phyloP scores from a whole-genome alignment of 2,113 vertebrate genomes.

The Sciurus niger region DNA sequence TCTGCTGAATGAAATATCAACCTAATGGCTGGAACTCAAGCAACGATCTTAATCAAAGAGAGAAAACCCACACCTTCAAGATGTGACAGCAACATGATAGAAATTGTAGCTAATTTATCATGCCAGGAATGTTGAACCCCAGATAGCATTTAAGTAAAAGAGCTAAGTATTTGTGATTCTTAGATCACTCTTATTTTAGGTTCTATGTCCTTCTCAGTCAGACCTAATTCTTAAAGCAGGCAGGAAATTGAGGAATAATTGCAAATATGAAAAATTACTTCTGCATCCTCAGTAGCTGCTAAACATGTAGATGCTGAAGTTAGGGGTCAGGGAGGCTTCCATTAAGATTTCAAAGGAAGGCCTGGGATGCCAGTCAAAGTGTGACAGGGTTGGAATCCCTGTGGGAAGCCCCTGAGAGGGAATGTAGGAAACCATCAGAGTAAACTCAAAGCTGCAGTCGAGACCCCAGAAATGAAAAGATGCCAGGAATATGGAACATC shows the following conservation, averaged over 20 bases:
- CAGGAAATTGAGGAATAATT: background rate
- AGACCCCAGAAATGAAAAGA: too few relatives aligned
- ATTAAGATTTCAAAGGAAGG: too few relatives aligned
- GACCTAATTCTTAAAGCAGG: conserved; percentile 52
- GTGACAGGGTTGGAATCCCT: too few relatives aligned
- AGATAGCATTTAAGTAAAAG: conserved; percentile 32
- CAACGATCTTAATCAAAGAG: background rate
- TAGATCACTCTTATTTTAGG: conserved; percentile 32
- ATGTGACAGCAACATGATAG: background rate
- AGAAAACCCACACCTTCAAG: background rate
- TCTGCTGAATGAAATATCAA: background rate
- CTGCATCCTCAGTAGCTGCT: background rate
- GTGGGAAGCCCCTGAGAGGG: too few relatives aligned
- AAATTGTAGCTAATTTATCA: background rate
- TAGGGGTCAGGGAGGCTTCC: too few relatives aligned
- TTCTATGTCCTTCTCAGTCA: conserved; percentile 49
- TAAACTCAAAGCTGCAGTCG: too few relatives aligned
- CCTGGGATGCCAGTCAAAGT: too few relatives aligned
- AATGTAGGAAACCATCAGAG: too few relatives aligned
- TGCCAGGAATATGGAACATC: too few relatives aligned
- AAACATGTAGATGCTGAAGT: background rate
- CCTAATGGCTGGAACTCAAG: background rate
- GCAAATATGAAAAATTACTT: conserved; percentile 46
- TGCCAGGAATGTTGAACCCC: background rate
- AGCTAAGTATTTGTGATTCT: conserved; percentile 42